These are phyloP conservation scores for Laupala kohalensis DNA, from an alignment of 1,140 invertebrate species.

Conservation along the genomic window DNA sequence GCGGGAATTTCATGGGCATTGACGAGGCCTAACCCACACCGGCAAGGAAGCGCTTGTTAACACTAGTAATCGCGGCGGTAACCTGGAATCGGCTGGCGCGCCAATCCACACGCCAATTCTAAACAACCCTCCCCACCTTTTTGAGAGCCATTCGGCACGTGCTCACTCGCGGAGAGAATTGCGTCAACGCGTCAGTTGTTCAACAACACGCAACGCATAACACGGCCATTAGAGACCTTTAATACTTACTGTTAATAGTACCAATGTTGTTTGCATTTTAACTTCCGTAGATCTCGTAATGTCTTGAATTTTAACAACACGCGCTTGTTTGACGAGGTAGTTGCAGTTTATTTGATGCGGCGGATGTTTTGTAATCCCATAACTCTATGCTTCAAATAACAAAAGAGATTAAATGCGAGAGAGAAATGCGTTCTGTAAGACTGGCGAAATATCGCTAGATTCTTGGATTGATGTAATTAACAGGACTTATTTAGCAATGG, in stretches of 20 bases:
- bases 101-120: neutral
- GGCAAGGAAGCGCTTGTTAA: neutral
- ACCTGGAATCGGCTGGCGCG: neutral
- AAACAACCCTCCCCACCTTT: too few relatives aligned
- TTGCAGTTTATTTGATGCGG: neutral
- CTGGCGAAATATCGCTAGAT: too few relatives aligned
- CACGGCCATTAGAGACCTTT: too few relatives aligned
- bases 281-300: neutral
- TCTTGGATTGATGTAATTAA: too few relatives aligned
- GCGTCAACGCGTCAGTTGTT: too few relatives aligned
- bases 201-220: too few relatives aligned
- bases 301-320: neutral
- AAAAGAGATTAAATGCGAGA: too few relatives aligned
- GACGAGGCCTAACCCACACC: neutral
- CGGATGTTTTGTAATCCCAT: neutral
- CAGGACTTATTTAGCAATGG: too few relatives aligned
- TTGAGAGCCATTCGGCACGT: too few relatives aligned
- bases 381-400: too few relatives aligned
- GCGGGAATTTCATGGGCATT: neutral
- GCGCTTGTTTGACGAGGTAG: neutral
- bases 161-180: too few relatives aligned
- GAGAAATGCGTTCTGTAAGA: too few relatives aligned
- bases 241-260: neutral
- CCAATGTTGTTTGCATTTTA: neutral
- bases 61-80: neutral